Evolutionary conservation across 2,888 invertebrate genomes (phyloP), one percentile per base, ranked within the genome.

Genomic region (Luperina testacea): DNA sequence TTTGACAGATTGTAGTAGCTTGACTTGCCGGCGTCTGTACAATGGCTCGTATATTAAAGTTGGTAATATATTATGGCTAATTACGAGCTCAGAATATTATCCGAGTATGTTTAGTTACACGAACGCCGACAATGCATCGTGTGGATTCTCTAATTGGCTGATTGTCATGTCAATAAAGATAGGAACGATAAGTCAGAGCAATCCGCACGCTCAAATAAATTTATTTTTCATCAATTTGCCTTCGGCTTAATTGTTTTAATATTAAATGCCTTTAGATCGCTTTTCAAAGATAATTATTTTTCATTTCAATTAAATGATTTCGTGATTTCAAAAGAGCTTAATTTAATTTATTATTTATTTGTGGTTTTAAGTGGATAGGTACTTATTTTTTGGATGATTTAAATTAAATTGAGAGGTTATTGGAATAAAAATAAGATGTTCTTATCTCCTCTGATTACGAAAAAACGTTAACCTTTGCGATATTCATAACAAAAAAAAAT

Each of bases 121-220:
- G 80, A 79, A 70, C 17, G 75, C 83, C 82, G 82, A 86, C 86
- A 87, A 86, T 84, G 70, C 73, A 48, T 78, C 81, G 83, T 80
- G 87, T 87, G 83, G 77, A 75, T 77, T 87, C 88, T 84, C 90
- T 94, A 94, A 94, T 94, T 94, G 93, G 94, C 85, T 88, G 92
- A 94, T 94, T 94, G 94, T 94, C 88, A 87, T 90, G 93, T 92
- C 93, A 92, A 90, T 92, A 91, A 70, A 90, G 91, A 93, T 93
- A 92, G 85, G 81, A 84, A 78, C 79, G 87, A 89, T 89, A 82
- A 86, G 81, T 91, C 91, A 83, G 86, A 77, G 77, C 82, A 80
- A 83, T 82, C 84, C 38, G 82, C 80, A 79, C 51, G 78, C 53
- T 53, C 32, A 72, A 76, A 84, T 80, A 79, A 63, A 84, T 86